A percentile compares a stretch with the other conserved stretches of the same genome.
phyloP scores from a whole-genome alignment of 1,140 invertebrate species.

The Doryteuthis pealeii region DNA sequence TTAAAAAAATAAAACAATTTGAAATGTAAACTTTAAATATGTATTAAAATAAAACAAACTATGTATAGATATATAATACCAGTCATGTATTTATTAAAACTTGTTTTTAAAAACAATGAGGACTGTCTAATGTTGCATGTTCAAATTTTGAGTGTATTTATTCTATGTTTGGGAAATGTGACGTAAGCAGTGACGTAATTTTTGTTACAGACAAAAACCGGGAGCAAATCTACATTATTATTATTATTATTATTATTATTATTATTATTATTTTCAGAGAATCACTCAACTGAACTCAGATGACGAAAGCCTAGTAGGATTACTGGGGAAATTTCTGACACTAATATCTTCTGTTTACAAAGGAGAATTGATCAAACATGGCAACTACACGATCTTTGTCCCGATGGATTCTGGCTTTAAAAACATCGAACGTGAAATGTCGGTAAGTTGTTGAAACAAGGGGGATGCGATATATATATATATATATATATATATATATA shows the following conservation, averaged over 20 bases:
- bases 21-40: no score
- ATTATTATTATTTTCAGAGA: slow-evolving; percentile 16
- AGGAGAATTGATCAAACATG: slow-evolving; percentile 8
- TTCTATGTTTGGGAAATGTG: no score
- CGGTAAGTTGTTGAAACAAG: not conserved
- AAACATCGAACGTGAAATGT: not conserved
- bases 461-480: no score
- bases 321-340: not conserved
- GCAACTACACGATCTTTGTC: slow-evolving; percentile 23
- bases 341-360: not conserved
- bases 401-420: not conserved
- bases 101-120: no score
- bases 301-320: not conserved
- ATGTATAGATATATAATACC: no score
- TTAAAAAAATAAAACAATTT: no score
- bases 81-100: no score
- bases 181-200: no score
- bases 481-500: no score
- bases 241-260: slow-evolving; percentile 17
- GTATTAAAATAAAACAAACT: no score
- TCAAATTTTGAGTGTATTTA: not conserved
- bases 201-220: no score
- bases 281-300: not conserved
- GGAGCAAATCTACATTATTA: slow-evolving; percentile 10
- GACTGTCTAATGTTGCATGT: no score